These are phyloP conservation scores for Microctonus aethiopoides DNA, from an alignment of 2,888 invertebrate genomes.

Conservation along the genomic window DNA sequence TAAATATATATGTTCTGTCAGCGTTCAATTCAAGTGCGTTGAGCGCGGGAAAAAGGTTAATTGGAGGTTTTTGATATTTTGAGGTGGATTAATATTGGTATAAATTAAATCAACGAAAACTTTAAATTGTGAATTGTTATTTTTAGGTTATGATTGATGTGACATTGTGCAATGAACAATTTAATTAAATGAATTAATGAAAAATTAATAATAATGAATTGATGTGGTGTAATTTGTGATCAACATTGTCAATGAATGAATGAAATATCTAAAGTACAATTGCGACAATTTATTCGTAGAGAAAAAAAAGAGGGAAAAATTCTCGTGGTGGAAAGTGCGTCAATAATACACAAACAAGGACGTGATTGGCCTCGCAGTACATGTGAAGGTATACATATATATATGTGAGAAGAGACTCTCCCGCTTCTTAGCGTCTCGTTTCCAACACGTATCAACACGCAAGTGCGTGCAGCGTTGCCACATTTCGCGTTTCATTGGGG, in stretches of 20 bases:
- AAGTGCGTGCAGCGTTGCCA: slow-evolving; percentile 47
- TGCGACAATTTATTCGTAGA: background rate
- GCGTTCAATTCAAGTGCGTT: background rate
- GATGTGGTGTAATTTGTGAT: too few relatives aligned
- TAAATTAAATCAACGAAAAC: background rate
- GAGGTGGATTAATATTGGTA: background rate
- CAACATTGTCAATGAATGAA: too few relatives aligned
- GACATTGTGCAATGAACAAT: slow-evolving; percentile 6
- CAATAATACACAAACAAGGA: slow-evolving; percentile 2
- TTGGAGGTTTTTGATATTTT: background rate
- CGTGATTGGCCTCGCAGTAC: background rate
- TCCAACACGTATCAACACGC: slow-evolving; percentile 36
- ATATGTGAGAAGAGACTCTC: slow-evolving; percentile 17
- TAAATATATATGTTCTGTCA: background rate
- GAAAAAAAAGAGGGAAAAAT: background rate
- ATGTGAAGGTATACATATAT: background rate
- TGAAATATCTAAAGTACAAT: background rate
- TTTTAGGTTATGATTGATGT: background rate
- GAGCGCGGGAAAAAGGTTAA: slow-evolving; percentile 12
- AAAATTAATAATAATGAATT: background rate
- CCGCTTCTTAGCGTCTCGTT: slow-evolving; percentile 31
- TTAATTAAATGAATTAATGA: background rate
- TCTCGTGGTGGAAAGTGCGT: slow-evolving; percentile 2
- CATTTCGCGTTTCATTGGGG: slow-evolving; percentile 18
- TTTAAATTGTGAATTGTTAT: background rate